Evolutionary conservation across 1,140 invertebrate species (phyloP), one percentile per base, ranked within the genome.

Genomic region (Patella vulgata): DNA sequence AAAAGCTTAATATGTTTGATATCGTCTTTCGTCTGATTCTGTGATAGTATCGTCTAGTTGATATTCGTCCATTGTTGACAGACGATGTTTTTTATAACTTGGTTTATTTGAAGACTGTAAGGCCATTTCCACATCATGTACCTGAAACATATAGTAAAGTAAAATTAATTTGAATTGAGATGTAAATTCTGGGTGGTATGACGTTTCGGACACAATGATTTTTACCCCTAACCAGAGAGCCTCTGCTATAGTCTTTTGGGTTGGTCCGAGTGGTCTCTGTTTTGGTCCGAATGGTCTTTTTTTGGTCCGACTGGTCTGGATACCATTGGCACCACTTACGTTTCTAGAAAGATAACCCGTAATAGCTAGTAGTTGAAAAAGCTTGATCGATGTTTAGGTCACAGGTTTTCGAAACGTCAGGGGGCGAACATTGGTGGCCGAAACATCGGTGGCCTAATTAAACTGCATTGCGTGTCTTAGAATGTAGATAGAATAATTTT

Each of bases 41-140:
- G 23, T 14, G 23, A 28, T 28, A 3, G 60, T 47, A 23, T 54
- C 62, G 17, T 64, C 62, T 40, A 47, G 33, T 19, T 64, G 55
- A 42, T 58, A 64, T 23, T 64, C 62, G 6, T 64, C 62, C 62
- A 64, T 64, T 19, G 62, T 64, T 14, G 55, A 58, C 25, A 64
- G 55, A 0, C 48, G 55, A n/a, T 64, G 62, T 25, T 42, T 48
- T 42, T 58, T 53, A 27, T 33, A 53, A 33, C 17, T 27, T 30
- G 5, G 50, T 25, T 36, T 30, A 48, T 12, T 17, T 28, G 21
- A 25, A 14, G 47, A 23, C 47, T 25, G 47, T 14, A 50, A 50
- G 11, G 47, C 47, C 25, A 12, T 27, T 17, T 50, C 21, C 5
- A 50, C 27, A 27, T 50, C 47, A 50, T 50, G 21, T 11, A 50